Conservation (phyloP, 1,140 invertebrate genomes). For the Eurytemora carolleeae region DNA sequence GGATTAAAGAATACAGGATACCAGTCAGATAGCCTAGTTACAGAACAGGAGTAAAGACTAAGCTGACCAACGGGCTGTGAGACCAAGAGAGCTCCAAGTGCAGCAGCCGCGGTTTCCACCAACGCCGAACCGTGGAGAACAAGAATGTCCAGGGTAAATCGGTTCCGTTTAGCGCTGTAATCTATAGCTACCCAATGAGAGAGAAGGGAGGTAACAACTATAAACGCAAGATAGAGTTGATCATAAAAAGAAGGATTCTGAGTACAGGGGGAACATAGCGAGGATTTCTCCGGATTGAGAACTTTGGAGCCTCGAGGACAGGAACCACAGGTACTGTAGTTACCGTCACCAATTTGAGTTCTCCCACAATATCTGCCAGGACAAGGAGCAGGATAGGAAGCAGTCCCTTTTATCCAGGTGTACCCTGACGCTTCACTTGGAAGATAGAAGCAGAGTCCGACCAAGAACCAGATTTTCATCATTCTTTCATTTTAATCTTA, state of each 20-base stretch:
- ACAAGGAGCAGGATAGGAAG: slow-evolving; percentile 18
- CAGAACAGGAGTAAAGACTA: slow-evolving; percentile 49
- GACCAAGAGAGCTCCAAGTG: slow-evolving; percentile 48
- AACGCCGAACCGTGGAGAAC: slow-evolving; percentile 53
- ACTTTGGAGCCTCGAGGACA: slow-evolving; percentile 36
- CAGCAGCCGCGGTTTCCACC: slow-evolving; percentile 50
- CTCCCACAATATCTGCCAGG: slow-evolving; percentile 22
- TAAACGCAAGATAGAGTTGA: slow-evolving; percentile 81
- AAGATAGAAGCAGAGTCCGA: no score
- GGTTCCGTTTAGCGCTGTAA: slow-evolving; percentile 47
- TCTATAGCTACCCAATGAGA: slow-evolving; percentile 84
- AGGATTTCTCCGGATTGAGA: slow-evolving; percentile 33
- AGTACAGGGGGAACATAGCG: slow-evolving; percentile 47
- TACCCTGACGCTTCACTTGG: no score
- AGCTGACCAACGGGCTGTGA: slow-evolving; percentile 54
- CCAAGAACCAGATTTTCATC: no score
- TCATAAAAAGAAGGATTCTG: slow-evolving; percentile 64
- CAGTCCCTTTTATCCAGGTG: no score
- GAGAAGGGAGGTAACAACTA: slow-evolving; percentile 60
- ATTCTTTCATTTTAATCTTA: no score
- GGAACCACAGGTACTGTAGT: slow-evolving; percentile 53
- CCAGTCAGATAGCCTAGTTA: slow-evolving; percentile 65
- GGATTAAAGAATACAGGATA: slow-evolving; percentile 89
- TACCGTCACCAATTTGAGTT: slow-evolving; percentile 17
- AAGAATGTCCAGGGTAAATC: slow-evolving; percentile 46